Evolutionary conservation across 2,888 invertebrate genomes (phyloP).

Genomic region (Drosophila anomalata): DNA sequence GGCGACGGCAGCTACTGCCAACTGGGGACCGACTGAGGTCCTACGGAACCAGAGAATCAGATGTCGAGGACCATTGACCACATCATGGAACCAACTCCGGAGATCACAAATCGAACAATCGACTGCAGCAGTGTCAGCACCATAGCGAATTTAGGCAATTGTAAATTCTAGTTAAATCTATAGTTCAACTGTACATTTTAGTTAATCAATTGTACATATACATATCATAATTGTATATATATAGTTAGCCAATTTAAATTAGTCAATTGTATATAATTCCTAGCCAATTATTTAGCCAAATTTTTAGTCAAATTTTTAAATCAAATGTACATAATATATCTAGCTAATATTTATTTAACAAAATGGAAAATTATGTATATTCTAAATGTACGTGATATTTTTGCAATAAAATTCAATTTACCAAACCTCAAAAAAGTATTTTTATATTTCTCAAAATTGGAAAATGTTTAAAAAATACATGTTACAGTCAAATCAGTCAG

Average conservation of each 20-base stretch:
- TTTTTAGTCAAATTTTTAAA: conserved; percentile 22
- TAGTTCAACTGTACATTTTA: conserved; percentile 51
- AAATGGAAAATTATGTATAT: conserved; percentile 47
- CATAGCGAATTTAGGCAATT: conserved; percentile 47
- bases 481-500: too few species aligned
- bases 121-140: conserved; percentile 62
- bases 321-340: conserved; percentile 47
- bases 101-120: not conserved
- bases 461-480: too few species aligned
- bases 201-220: conserved; percentile 56
- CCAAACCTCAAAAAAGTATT: not conserved
- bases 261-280: conserved; percentile 40
- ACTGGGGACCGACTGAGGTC: not conserved
- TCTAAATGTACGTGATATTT: conserved; percentile 63
- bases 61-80: conserved; percentile 3
- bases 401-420: conserved; percentile 66
- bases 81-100: conserved; percentile 7
- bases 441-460: not conserved
- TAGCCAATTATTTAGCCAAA: conserved; percentile 13
- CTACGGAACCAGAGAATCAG: not conserved
- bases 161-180: conserved; percentile 27
- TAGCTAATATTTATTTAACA: conserved; percentile 5
- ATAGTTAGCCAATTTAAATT: conserved; percentile 28
- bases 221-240: conserved; percentile 25
- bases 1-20: conserved; percentile 15